Conservation (phyloP, 2,888 invertebrate genomes). For the Gerris lacustris region DNA sequence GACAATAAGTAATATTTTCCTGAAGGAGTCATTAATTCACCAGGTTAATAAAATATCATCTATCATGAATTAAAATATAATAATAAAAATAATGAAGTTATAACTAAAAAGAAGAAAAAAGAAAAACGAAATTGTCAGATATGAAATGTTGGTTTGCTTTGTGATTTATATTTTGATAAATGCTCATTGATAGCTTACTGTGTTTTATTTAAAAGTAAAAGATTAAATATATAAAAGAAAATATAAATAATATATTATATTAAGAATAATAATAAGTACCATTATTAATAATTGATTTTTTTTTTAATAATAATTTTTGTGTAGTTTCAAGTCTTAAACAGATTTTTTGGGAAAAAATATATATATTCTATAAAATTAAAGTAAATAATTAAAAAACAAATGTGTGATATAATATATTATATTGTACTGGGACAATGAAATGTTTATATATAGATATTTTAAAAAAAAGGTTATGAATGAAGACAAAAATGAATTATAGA, state of each 20-base stretch:
- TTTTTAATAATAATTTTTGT: too few species aligned
- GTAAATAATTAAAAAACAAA: too few species aligned
- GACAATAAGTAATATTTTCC: too few species aligned
- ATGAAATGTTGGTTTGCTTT: background rate
- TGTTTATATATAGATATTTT: background rate
- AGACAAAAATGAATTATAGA: background rate
- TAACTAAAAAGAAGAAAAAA: background rate
- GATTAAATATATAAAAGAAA: background rate
- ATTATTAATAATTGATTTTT: too few species aligned
- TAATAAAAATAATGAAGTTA: background rate
- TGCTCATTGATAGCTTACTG: constrained; percentile 1
- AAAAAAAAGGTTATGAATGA: background rate
- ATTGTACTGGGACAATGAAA: constrained; percentile 1
- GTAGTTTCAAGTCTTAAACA: too few species aligned
- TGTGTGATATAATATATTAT: background rate
- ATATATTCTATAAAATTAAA: too few species aligned
- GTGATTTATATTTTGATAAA: constrained; percentile 1
- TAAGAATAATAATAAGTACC: too few species aligned
- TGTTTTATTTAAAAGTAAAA: background rate
- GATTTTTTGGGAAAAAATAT: too few species aligned
- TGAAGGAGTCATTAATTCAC: too few species aligned
- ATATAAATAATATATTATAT: background rate
- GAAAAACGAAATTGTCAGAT: background rate
- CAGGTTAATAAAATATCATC: too few species aligned
- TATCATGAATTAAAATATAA: too few species aligned